Percentiles rank a stretch among this genome's conserved stretches.
Conservation (phyloP, 2,888 invertebrate genomes). For the Xestia c-nigrum region DNA sequence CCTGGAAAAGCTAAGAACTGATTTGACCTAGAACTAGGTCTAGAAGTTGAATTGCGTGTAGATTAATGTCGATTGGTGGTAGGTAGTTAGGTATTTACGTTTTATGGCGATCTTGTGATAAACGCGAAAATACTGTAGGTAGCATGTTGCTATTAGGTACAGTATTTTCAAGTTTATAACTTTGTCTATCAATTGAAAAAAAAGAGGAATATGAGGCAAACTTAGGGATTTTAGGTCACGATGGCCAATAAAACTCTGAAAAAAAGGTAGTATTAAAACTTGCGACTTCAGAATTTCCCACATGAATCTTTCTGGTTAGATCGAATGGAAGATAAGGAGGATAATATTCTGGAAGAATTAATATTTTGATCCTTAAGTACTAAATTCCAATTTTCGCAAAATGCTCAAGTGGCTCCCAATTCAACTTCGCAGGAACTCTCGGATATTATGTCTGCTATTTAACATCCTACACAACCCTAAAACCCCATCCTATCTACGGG, state of each 20-base stretch:
- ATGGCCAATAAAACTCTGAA: not conserved
- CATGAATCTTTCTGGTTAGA: not conserved
- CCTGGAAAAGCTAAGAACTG: not conserved
- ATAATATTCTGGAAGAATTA: not conserved
- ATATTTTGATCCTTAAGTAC: not conserved
- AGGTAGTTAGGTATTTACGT: slow-evolving; percentile 14
- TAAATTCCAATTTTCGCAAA: no score
- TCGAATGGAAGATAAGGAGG: no score
- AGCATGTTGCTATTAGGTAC: no score
- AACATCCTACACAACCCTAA: no score
- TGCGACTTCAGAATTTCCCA: not conserved
- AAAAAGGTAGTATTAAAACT: not conserved
- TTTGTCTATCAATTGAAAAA: not conserved
- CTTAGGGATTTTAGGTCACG: not conserved
- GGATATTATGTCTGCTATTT: no score
- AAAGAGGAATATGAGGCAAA: not conserved
- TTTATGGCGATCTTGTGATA: slow-evolving; percentile 38
- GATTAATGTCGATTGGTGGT: slow-evolving; percentile 12
- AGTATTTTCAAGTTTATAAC: no score
- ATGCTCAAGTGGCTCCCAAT: no score
- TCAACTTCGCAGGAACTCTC: no score
- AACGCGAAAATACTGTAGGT: slow-evolving; percentile 1
- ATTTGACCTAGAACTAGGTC: slow-evolving; percentile 25
- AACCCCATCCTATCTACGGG: no score
- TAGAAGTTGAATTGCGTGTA: slow-evolving; percentile 29